These are phyloP conservation scores for Hapalemur alaotrensis DNA, from an alignment of 2,797 vertebrate species.

Conservation along the genomic window DNA sequence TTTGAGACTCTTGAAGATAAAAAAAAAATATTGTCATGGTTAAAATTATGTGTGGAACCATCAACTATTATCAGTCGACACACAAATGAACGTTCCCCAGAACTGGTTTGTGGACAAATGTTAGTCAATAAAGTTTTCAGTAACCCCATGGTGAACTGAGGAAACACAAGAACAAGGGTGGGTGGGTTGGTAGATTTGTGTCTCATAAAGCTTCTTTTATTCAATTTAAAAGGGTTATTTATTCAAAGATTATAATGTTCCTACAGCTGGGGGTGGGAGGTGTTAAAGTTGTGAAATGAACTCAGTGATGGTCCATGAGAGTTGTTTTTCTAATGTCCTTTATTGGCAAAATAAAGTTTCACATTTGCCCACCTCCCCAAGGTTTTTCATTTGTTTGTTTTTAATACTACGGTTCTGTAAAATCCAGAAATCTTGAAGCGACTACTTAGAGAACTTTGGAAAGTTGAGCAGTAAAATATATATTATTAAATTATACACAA, in stretches of 20 bases:
- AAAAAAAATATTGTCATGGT: too few relatives aligned
- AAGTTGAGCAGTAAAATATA: not conserved
- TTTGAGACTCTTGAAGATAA: not conserved
- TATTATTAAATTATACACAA: not conserved
- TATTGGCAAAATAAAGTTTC: not conserved
- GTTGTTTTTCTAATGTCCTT: not conserved
- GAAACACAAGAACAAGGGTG: not conserved
- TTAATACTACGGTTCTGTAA: not conserved
- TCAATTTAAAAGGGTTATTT: not conserved
- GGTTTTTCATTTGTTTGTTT: not conserved
- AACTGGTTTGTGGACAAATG: not conserved
- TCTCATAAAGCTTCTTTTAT: not conserved
- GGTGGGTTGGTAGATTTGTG: not conserved
- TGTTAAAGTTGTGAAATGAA: not conserved
- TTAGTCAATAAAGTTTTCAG: not conserved
- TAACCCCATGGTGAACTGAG: not conserved
- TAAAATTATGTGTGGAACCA: not conserved
- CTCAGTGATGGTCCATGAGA: not conserved
- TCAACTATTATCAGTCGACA: not conserved
- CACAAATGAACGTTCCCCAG: not conserved
- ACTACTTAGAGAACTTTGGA: not conserved
- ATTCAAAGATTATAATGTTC: not conserved
- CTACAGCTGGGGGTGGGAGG: not conserved
- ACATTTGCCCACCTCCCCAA: not conserved
- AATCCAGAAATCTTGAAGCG: not conserved